Conservation (phyloP, 2,797 vertebrate genomes). For the Neostethus bicornis region DNA sequence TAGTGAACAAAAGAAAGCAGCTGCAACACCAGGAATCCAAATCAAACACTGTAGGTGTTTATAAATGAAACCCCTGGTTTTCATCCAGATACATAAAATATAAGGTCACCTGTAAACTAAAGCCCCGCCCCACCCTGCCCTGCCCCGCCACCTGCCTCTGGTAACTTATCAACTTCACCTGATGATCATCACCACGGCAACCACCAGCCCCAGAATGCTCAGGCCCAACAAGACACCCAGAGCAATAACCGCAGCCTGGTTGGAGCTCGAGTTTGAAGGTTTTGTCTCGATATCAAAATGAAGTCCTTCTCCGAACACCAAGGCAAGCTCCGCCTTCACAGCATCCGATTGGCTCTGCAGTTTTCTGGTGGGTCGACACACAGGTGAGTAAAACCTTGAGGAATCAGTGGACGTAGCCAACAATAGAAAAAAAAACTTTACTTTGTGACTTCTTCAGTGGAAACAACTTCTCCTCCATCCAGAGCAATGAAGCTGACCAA, state of each 20-base stretch:
- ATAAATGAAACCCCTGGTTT: too few relatives aligned
- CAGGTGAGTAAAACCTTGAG: not conserved
- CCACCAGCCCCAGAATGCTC: constrained; percentile 61
- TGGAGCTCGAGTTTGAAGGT: constrained; percentile 9
- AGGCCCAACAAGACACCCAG: constrained; percentile 65
- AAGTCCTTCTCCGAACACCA: constrained; percentile 55
- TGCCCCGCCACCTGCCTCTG: too few relatives aligned
- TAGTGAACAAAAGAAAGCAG: too few relatives aligned
- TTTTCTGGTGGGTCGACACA: constrained; percentile 49
- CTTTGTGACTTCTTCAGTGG: constrained; percentile 62
- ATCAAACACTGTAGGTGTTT: too few relatives aligned
- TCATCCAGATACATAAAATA: too few relatives aligned
- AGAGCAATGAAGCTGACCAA: constrained; percentile 59
- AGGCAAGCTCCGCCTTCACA: constrained; percentile 64
- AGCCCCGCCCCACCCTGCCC: not conserved
- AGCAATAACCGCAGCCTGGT: constrained; percentile 40
- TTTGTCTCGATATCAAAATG: constrained; percentile 29
- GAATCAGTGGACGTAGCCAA: too few relatives aligned
- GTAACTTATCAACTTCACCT: constrained; percentile 63
- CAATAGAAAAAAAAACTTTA: constrained; percentile 44
- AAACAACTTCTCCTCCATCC: constrained; percentile 30
- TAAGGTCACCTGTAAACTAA: not conserved
- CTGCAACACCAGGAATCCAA: too few relatives aligned
- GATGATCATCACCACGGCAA: constrained; percentile 32
- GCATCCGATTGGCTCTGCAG: constrained; percentile 37